These are phyloP conservation scores for Ferrisia virgata DNA, from an alignment of 2,888 invertebrate genomes.

Conservation along the genomic window DNA sequence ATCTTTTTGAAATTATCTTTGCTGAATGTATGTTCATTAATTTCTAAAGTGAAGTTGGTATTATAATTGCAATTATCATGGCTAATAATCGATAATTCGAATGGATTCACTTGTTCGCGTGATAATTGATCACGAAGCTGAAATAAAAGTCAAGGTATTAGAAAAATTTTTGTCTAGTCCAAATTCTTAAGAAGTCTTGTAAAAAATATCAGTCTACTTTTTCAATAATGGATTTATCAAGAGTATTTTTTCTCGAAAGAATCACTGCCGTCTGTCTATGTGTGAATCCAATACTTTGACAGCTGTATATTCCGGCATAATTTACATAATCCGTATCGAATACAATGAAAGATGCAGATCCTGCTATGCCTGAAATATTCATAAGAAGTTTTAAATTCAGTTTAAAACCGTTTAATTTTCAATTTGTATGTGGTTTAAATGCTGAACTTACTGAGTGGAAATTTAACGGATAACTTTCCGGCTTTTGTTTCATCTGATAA, in stretches of 20 bases:
- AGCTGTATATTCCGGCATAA: slow-evolving; percentile 75
- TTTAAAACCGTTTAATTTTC: not conserved
- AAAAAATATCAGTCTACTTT: slow-evolving; percentile 57
- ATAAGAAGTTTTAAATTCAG: not conserved
- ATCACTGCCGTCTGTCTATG: slow-evolving; percentile 78
- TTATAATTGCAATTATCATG: slow-evolving; percentile 61
- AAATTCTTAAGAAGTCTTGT: too few species aligned
- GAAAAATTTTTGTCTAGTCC: not conserved
- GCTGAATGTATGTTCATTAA: slow-evolving; percentile 73
- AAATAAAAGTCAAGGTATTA: not conserved
- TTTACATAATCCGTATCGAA: slow-evolving; percentile 71
- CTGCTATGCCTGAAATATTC: slow-evolving; percentile 63
- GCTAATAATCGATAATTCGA: slow-evolving; percentile 69
- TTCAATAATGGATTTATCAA: slow-evolving; percentile 68
- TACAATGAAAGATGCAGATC: slow-evolving; percentile 70
- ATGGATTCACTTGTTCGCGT: slow-evolving; percentile 70
- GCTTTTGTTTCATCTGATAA: slow-evolving; percentile 62
- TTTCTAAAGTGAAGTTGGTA: slow-evolving; percentile 60
- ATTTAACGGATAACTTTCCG: slow-evolving; percentile 71
- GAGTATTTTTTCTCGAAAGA: slow-evolving; percentile 68
- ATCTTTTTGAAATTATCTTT: slow-evolving; percentile 65
- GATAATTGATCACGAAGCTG: slow-evolving; percentile 65
- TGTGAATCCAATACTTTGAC: slow-evolving; percentile 71
- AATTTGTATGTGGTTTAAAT: not conserved
- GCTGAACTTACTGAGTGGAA: slow-evolving; percentile 70